These are phyloP conservation scores for Peromyscus eremicus DNA, from an alignment of 2,797 vertebrate species.

Conservation along the genomic window DNA sequence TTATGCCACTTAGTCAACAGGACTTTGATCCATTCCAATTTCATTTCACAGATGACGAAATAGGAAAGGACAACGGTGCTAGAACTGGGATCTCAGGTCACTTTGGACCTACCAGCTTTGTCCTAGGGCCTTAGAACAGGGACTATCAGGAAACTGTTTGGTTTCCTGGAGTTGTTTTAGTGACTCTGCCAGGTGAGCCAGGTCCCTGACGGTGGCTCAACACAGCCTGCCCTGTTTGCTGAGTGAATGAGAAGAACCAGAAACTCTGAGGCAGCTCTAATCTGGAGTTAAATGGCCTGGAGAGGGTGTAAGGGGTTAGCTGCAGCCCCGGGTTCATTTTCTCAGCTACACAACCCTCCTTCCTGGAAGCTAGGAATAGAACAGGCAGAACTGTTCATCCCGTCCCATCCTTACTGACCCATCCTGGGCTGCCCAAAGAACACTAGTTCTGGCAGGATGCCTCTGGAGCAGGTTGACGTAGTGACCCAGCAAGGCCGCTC, in stretches of 20 bases:
- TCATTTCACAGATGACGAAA: constrained; percentile 52
- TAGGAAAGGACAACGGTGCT: constrained; percentile 5
- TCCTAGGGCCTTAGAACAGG: background rate
- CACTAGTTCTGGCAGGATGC: background rate
- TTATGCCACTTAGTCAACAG: background rate
- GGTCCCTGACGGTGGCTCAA: constrained; percentile 60
- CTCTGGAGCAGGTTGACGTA: background rate
- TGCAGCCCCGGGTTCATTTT: background rate
- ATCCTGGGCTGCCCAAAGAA: background rate
- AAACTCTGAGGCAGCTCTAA: background rate
- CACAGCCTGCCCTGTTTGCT: constrained; percentile 46
- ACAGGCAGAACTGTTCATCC: background rate
- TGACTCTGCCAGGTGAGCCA: background rate
- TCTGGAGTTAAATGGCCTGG: background rate
- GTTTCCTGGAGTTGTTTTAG: background rate
- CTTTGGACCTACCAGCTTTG: background rate
- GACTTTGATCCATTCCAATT: background rate
- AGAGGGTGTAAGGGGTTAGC: background rate
- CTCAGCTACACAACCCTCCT: background rate
- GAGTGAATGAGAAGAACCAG: constrained; percentile 37
- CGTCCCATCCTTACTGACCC: background rate
- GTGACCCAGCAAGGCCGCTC: constrained; percentile 17
- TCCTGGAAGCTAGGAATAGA: background rate
- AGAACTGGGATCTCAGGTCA: background rate
- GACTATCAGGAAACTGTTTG: background rate